Evolutionary conservation across 2,888 invertebrate genomes (phyloP).

Genomic region (Stegophylla sp.): DNA sequence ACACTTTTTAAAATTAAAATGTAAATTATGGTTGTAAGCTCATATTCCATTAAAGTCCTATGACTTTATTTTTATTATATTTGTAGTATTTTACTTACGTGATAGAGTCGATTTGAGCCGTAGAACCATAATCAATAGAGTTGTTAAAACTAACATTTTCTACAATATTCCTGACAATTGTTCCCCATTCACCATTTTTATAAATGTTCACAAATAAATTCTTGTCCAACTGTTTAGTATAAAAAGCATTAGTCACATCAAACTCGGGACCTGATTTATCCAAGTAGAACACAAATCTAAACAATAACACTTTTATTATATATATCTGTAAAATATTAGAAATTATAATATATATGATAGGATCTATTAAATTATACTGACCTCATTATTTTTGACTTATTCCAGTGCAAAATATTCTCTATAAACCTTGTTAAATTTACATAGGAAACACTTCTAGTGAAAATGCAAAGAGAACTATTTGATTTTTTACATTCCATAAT

Average conservation of each 20-base stretch:
- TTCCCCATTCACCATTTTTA: constrained; percentile 75
- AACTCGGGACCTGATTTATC: constrained; percentile 72
- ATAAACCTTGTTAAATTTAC: constrained; percentile 12
- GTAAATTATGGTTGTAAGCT: no score
- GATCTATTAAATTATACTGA: neutral
- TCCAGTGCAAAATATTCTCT: constrained; percentile 5
- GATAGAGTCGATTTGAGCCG: neutral
- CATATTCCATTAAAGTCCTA: no score
- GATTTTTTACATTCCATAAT: constrained; percentile 11
- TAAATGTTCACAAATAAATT: constrained; percentile 83
- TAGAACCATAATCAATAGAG: neutral
- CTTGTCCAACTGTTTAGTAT: constrained; percentile 70
- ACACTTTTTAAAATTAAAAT: no score
- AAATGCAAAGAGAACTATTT: constrained; percentile 30
- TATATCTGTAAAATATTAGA: neutral
- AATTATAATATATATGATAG: no score
- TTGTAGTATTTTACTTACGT: neutral
- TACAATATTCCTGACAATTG: constrained; percentile 65
- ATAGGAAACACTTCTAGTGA: neutral
- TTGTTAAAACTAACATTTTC: neutral
- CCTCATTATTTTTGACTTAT: constrained; percentile 26
- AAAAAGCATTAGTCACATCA: constrained; percentile 67
- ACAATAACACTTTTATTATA: neutral
- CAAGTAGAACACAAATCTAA: constrained; percentile 70
- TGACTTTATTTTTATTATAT: neutral